phyloP scores from a whole-genome alignment of 2,888 invertebrate species.

The Diaprepes abbreviatus region DNA sequence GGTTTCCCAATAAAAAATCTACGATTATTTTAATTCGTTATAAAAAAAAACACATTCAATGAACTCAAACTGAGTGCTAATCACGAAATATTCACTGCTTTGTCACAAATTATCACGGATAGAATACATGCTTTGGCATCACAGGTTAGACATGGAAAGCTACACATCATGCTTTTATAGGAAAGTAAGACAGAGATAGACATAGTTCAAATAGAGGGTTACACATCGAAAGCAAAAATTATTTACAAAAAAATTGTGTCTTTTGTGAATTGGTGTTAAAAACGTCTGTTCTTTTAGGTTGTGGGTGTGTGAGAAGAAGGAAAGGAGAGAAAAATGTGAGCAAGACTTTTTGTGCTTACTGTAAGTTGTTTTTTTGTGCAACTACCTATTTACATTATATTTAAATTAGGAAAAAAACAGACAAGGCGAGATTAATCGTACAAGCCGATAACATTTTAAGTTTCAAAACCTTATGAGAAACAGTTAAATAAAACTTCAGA shows the following conservation, averaged over 20 bases:
- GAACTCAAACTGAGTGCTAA: neutral
- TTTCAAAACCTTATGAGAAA: too few relatives aligned
- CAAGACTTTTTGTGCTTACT: constrained; percentile 6
- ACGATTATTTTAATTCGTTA: too few relatives aligned
- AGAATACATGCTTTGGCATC: constrained; percentile 28
- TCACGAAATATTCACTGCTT: neutral
- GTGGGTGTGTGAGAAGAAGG: neutral
- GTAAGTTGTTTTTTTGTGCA: neutral
- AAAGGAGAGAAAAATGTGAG: neutral
- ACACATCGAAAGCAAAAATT: constrained; percentile 40
- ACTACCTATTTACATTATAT: constrained; percentile 2
- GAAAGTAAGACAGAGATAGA: constrained; percentile 9
- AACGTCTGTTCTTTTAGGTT: neutral
- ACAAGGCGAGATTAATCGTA: too few relatives aligned
- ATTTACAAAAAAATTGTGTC: constrained; percentile 29
- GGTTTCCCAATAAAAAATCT: neutral
- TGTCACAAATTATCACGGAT: constrained; percentile 6
- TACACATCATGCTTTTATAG: constrained; percentile 32
- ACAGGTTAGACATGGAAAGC: constrained; percentile 16
- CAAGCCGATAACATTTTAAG: too few relatives aligned
- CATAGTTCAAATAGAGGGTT: neutral
- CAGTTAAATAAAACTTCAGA: too few relatives aligned
- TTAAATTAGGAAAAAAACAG: neutral
- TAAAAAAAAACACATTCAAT: too few relatives aligned
- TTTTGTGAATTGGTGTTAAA: constrained; percentile 13